Evolutionary conservation across 2,888 invertebrate species (phyloP).

Genomic region (Caenorhabditis becei): DNA sequence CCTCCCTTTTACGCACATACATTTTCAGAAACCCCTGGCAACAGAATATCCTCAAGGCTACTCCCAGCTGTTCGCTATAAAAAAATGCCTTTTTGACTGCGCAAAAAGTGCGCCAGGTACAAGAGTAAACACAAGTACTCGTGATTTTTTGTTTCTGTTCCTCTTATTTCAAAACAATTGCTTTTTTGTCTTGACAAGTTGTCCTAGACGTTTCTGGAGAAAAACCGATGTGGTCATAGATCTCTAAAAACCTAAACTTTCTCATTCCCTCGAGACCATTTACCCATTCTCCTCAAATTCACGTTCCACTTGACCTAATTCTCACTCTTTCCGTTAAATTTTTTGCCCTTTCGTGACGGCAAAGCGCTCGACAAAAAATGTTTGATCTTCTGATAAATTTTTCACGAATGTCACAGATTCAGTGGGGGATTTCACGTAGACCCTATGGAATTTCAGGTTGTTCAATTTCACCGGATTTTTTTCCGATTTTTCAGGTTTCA

Average conservation of each 20-base stretch:
- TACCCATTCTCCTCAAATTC: not conserved
- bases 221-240: not conserved
- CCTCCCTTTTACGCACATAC: not conserved
- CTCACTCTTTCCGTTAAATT: not conserved
- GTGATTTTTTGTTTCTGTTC: not conserved
- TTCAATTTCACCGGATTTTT: too few relatives aligned
- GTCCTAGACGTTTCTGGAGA: too few relatives aligned
- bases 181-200: not conserved
- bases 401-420: too few relatives aligned
- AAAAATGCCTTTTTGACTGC: not conserved
- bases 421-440: too few relatives aligned
- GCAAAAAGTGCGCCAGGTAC: slow-evolving; percentile 4
- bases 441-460: too few relatives aligned
- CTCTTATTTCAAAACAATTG: slow-evolving; percentile 5
- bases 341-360: not conserved
- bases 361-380: not conserved
- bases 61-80: too few relatives aligned
- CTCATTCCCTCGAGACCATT: not conserved
- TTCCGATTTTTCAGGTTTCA: too few relatives aligned
- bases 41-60: not conserved
- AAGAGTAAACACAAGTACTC: slow-evolving; percentile 4
- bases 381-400: too few relatives aligned
- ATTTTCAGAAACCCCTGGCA: not conserved
- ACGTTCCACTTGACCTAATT: not conserved
- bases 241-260: not conserved